phyloP scores from a whole-genome alignment of 1,140 invertebrate genomes.

The Schlechtendalia chinensis region DNA sequence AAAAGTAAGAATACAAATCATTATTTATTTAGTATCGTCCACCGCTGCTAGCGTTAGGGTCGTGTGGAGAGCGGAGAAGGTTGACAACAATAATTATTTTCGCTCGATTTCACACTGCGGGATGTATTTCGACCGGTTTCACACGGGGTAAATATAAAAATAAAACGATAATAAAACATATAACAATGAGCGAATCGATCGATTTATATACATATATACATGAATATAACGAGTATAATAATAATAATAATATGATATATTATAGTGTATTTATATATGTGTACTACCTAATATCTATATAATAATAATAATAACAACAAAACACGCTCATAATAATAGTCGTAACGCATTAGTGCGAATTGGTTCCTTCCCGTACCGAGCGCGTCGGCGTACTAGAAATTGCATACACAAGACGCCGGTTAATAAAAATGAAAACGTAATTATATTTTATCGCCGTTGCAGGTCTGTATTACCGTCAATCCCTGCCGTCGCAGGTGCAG shows the following conservation, averaged over 20 bases:
- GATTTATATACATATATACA: background rate
- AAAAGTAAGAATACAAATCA: constrained; percentile 24
- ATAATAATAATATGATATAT: background rate
- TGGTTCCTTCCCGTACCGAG: background rate
- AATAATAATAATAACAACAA: background rate
- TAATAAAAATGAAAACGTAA: background rate
- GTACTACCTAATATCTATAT: too few species aligned
- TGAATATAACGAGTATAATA: background rate
- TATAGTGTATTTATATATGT: too few species aligned
- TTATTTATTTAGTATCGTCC: too few species aligned
- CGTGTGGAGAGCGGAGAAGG: background rate
- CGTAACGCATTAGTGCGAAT: background rate
- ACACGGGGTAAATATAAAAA: constrained; percentile 2
- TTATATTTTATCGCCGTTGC: too few species aligned
- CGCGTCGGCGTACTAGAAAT: constrained; percentile 19
- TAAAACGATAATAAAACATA: constrained; percentile 5
- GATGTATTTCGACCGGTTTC: background rate
- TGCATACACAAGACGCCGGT: constrained; percentile 38
- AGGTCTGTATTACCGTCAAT: background rate
- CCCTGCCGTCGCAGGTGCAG: background rate
- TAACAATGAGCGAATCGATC: constrained; percentile 10
- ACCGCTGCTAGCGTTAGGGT: background rate
- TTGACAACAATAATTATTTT: constrained; percentile 38
- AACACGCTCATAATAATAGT: background rate
- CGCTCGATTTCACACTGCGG: constrained; percentile 8